Percentiles rank a stretch among this genome's conserved stretches.
phyloP scores from a whole-genome alignment of 1,140 invertebrate genomes.

The Orussus abietinus region DNA sequence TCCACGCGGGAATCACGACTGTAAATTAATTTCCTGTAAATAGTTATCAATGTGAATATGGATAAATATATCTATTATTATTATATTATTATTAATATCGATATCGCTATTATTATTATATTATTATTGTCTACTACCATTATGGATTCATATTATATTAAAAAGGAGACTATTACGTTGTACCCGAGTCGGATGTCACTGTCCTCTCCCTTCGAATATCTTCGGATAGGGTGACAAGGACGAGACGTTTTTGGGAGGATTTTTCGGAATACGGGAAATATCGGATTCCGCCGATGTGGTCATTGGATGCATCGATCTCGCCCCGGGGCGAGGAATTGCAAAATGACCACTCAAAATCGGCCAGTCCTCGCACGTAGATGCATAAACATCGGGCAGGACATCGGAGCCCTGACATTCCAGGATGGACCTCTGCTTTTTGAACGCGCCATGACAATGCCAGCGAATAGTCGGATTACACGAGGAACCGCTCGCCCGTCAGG shows the following conservation, averaged over 20 bases:
- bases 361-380: slow-evolving; percentile 29
- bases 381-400: slow-evolving; percentile 32
- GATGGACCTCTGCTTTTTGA: slow-evolving; percentile 36
- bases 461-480: too few species aligned
- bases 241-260: too few species aligned
- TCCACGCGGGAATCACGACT: slow-evolving; percentile 44
- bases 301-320: too few species aligned
- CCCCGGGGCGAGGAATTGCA: slow-evolving; percentile 29
- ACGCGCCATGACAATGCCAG: too few species aligned
- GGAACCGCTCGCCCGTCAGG: too few species aligned
- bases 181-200: too few species aligned
- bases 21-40: slow-evolving; percentile 51
- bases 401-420: slow-evolving; percentile 28
- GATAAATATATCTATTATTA: slow-evolving; percentile 50
- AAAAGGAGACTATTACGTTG: slow-evolving; percentile 51
- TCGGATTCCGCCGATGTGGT: too few species aligned
- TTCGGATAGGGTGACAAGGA: too few species aligned
- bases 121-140: slow-evolving; percentile 52
- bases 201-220: too few species aligned
- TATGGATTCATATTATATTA: slow-evolving; percentile 53
- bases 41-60: slow-evolving; percentile 54
- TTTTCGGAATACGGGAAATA: too few species aligned
- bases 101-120: slow-evolving; percentile 42
- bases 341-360: slow-evolving; percentile 28
- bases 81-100: slow-evolving; percentile 37